Base-by-base conservation (phyloP, 1,140 invertebrate genomes). In the Macrostomum lignano region DNA sequence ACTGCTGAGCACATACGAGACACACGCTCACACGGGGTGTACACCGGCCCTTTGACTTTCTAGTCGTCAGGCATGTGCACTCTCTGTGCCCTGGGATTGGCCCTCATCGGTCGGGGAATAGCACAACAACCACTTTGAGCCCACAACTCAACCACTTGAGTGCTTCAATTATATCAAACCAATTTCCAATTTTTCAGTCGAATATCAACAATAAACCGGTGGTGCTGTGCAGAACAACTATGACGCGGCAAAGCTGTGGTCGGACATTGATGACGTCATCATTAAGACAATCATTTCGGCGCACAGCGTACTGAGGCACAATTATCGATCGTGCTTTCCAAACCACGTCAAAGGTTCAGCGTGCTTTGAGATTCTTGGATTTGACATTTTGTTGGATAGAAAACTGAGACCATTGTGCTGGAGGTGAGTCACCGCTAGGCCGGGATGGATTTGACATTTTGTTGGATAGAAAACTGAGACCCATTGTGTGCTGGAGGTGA, bases 301-400 rank as follows among this genome's bases (percentile, higher is more conserved):
- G 5, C 71, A 71, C 61, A 72, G 74, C 1, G 67, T 73, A 31
- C 57, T 84, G 14, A 75, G 74, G 47, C 75, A 79, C 49, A 77
- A 70, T 49, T 82, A 82, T 52, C 65, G 71, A 42, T 70, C 73
- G 11, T 77, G 73, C 48, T 82, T 82, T 58, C 72, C 75, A 2
- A 70, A 68, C 21, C 74, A 78, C 45, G 71, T 73, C 40, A 67
- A 68, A 41, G 69, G 71, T 5, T 71, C 73, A 43, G 74, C 74
- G 2, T 84, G 76, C 48, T 82, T 81, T 51, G 76, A 82, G 58
- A 65, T 84, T 21, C 58, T 84, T 1, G 76, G 76, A 17, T 74
- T 81, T 39, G 76, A 84, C 47, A 71, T 84, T 38, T 15, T 28
- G 4, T 28, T 28, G 7, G 26, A 28, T 28, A 3, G 9, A 9